These are phyloP conservation scores for Mesorhabditis spiculigera DNA, from an alignment of 2,888 invertebrate genomes.

Conservation along the genomic window DNA sequence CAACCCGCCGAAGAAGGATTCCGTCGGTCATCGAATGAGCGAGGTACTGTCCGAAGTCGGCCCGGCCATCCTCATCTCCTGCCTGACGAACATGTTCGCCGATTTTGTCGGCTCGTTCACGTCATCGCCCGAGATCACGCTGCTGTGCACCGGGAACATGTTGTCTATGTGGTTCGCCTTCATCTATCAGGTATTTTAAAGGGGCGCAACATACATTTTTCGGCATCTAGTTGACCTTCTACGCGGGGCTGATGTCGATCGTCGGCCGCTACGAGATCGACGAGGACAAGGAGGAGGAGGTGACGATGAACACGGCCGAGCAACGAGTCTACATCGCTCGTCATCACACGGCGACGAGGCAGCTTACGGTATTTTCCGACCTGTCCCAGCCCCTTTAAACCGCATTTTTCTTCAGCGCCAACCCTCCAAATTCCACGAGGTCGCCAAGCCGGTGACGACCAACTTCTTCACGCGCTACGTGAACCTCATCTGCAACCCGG, in stretches of 20 bases:
- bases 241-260: constrained; percentile 49
- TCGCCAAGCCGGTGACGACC: constrained; percentile 50
- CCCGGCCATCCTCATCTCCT: constrained; percentile 54
- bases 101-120: constrained; percentile 52
- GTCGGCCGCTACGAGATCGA: constrained; percentile 48
- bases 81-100: constrained; percentile 52
- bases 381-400: neutral
- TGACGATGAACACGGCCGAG: constrained; percentile 22
- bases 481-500: constrained; percentile 33
- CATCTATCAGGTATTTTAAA: constrained; percentile 37
- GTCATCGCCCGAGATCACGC: constrained; percentile 49
- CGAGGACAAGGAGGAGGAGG: constrained; percentile 26
- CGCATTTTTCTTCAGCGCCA: constrained; percentile 40
- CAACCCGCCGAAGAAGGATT: constrained; percentile 29
- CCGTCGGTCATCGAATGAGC: constrained; percentile 34
- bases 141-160: constrained; percentile 52
- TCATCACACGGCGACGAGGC: constrained; percentile 12
- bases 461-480: constrained; percentile 37
- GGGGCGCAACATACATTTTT: neutral
- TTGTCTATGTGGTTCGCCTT: constrained; percentile 45
- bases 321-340: constrained; percentile 12
- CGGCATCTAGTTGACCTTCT: constrained; percentile 45
- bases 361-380: constrained; percentile 10
- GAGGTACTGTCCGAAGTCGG: constrained; percentile 49
- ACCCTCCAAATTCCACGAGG: constrained; percentile 55